Evolutionary conservation across 1,140 invertebrate genomes (phyloP), one percentile per base, ranked within the genome.

Genomic region (Drosophila rhopaloa): DNA sequence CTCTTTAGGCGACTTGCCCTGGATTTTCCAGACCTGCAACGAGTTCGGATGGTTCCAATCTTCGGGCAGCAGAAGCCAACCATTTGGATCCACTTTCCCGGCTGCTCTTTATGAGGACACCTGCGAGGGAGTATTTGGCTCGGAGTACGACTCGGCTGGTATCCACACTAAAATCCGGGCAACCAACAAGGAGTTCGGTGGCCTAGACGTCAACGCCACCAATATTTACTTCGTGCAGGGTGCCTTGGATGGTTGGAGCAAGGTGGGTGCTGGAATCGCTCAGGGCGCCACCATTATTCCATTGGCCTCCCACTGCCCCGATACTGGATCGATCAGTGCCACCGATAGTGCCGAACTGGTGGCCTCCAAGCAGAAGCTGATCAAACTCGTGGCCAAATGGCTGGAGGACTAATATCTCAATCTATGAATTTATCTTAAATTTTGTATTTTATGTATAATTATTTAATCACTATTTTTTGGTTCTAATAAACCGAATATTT

Each of bases 21-120:
- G 96, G 96, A 92, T 91, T 7, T 96, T 95, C 81, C 95, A 96
- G 89, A 96, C 95, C 0, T 97, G 96, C 91, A 94, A 93, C 11
- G 96, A 96, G 90, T 96, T 95, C 81, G 96, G 95, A 47, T 96
- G 95, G 91, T 96, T 93, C 85, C 95, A 96, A 91, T 95, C 95
- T 0, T 94, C 95, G 0, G 93, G 92, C 51, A 93, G 93, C 10
- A 61, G 63, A 0, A 81, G 93, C n/a, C 95, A 95, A 66, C 94
- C 95, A 0, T 96, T 96, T 79, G 95, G 95, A 73, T 91, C 81
- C 73, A 24, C 63, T 38, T 94, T 95, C 48, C 93, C 94, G 0
- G 65, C 95, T 32, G 93, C 93, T n/a, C 95, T 94, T 38, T 95
- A 93, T 40, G 92, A 93, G 4, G 78, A 94, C 13, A 82, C 95